phyloP scores from a whole-genome alignment of 2,797 vertebrate species.

The Tapera naevia region DNA sequence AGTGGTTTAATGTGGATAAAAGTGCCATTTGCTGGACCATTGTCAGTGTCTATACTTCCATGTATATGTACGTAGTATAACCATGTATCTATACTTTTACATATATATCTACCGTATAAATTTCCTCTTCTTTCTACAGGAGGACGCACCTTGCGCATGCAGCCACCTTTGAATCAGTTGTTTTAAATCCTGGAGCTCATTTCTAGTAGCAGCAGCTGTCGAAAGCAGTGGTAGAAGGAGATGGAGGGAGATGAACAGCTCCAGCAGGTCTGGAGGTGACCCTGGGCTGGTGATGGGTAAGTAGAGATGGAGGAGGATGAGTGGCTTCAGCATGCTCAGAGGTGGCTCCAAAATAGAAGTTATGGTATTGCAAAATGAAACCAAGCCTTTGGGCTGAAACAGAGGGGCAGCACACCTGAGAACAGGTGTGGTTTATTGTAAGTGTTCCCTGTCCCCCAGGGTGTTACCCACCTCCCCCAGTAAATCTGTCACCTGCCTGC shows the following conservation, averaged over 20 bases:
- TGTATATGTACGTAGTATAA: no score
- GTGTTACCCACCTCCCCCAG: neutral
- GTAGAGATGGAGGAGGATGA: neutral
- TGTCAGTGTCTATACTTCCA: no score
- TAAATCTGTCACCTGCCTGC: neutral
- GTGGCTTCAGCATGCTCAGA: neutral
- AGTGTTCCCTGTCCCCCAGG: neutral
- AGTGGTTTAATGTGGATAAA: neutral
- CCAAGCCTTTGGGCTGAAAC: neutral
- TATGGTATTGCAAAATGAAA: neutral
- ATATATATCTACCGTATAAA: neutral
- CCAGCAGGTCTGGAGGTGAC: neutral
- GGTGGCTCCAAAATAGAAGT: neutral
- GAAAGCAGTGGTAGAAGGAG: neutral
- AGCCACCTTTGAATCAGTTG: neutral
- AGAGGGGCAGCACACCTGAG: neutral
- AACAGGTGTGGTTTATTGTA: neutral
- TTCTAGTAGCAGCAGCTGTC: neutral
- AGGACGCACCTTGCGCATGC: neutral
- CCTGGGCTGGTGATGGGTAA: neutral
- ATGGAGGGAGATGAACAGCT: neutral
- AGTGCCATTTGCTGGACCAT: neutral
- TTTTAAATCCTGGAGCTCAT: neutral
- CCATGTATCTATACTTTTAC: no score
- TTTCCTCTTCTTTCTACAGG: neutral